Evolutionary conservation across 64 coral and sea anemone genomes (phyloP), one percentile per base, ranked within the genome.

Genomic region (Pocillopora verrucosa): DNA sequence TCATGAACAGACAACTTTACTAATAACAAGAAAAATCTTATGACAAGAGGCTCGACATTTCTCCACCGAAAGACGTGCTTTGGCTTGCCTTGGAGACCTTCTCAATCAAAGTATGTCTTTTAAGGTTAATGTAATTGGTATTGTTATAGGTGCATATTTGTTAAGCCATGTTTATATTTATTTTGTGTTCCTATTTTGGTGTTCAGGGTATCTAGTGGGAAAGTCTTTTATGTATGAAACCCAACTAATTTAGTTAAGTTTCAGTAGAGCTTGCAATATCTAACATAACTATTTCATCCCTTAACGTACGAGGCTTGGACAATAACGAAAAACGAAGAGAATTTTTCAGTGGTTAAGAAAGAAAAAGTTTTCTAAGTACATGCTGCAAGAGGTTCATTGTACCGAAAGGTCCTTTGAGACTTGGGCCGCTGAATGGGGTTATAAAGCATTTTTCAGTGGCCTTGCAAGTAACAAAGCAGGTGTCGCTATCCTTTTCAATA

Each of bases 401-500:
- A 57, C 75, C 1, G 25, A 77, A 72, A 58, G 77, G 36, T 67
- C 60, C 10, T 17, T 34, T 69, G 38, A 62, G 6, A 19, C 11
- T 58, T 89, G 75, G 76, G 64, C 30, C 11, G 36, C 75, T 56
- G 87, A 89, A 77, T 88, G 87, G 59, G 59, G 87, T 13, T 88
- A 88, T 20, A 61, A 34, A 36, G 30, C 73, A 10, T 38, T 88
- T 11, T 62, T 76, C 41, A 78, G 87, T n/a, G 16, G 87, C 61
- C 5, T 75, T 1, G 37, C 88, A 22, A 72, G 36, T 20, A 51
- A 61, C 16, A 80, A 69, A 16, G 76, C 34, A 58, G 62, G 76
- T 16, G 88, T 89, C 34, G 9, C 45, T 59, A 89, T 76, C 9
- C 45, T 89, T 13, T 89, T 89, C 7, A 80, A 89, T 24, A 89